Base-by-base conservation (phyloP, 1,140 invertebrate genomes). In the Caenorhabditis remanei region DNA sequence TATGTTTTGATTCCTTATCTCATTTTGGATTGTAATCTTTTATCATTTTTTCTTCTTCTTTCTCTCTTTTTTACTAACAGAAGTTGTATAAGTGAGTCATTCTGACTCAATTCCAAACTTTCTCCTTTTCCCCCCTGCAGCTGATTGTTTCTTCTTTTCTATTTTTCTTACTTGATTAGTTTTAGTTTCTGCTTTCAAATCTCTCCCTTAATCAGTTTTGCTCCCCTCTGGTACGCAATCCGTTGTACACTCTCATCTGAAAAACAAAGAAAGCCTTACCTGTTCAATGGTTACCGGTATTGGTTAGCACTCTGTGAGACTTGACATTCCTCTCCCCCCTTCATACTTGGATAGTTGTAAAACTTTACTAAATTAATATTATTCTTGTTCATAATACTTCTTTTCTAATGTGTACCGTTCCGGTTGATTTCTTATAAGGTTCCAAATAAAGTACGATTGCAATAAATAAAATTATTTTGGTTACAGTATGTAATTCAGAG, bases 271-370 rank as follows among this genome's bases (percentile, higher is more conserved):
- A 50, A 21, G 46, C 71, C 46, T 79, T 79, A 79, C 71, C 43
- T 79, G 71, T 79, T 79, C 14, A 32, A 50, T 53, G 5, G 7
- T 8, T 79, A 50, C 65, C 65, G 65, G 65, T 71, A 71, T 71
- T 71, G 65, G 65, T 71, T 71, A 71, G 65, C 46, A 50, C 46
- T 53, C 71, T 79, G 71, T 79, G 71, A 79, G 46, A 48, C 14
- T 79, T 24, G 13, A 79, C 71, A 79, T 79, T 79, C 71, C 71
- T 46, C n/a, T n/a, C 46, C 13, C 53, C n/a, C 9, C 41, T 19
- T n/a, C 8, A 46, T 46, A 3, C 7, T 32, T 50, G 40, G 1
- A 4, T 41, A 5, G 11, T n/a, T n/a, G 7, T 46, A 40, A n/a
- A 16, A n/a, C 43, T 46, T 43, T n/a, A n/a, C n/a, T n/a, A 32